These are phyloP conservation scores for Caenorhabditis virilis DNA, from an alignment of 2,888 invertebrate genomes.

Conservation along the genomic window DNA sequence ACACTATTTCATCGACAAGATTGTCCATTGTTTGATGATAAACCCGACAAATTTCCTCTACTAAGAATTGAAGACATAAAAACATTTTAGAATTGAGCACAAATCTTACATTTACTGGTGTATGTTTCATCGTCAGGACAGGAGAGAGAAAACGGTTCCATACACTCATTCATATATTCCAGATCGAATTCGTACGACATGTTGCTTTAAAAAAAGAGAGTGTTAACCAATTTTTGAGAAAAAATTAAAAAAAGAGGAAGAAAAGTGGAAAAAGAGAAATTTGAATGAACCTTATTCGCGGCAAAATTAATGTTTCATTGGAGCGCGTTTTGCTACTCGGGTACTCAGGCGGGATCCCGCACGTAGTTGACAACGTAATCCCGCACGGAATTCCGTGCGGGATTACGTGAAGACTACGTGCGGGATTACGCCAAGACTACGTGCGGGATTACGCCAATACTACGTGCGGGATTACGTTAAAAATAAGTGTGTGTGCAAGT, in stretches of 20 bases:
- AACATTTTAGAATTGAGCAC: background rate
- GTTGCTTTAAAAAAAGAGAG: background rate
- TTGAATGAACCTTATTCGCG: too few species aligned
- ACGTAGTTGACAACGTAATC: too few species aligned
- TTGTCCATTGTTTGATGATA: conserved; percentile 23
- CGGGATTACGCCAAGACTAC: too few species aligned
- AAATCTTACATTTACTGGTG: conserved; percentile 24
- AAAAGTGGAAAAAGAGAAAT: background rate
- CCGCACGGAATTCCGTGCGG: too few species aligned
- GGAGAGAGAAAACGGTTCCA: conserved; percentile 12
- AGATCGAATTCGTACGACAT: conserved; percentile 37
- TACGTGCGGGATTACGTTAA: too few species aligned
- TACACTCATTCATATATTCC: conserved; percentile 22
- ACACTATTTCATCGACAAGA: conserved; percentile 23
- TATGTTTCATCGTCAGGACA: conserved; percentile 12
- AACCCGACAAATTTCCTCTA: conserved; percentile 15
- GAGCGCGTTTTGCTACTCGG: too few species aligned
- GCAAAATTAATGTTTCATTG: too few species aligned
- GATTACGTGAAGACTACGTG: too few species aligned
- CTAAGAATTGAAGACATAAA: conserved; percentile 7
- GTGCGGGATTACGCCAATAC: too few species aligned
- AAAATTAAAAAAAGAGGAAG: background rate
- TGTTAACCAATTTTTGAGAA: too few species aligned
- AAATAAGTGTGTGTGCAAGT: too few species aligned
- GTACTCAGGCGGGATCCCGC: too few species aligned